Base-by-base conservation (phyloP, 2,797 vertebrate genomes). In the Triplophysa bombifrons region DNA sequence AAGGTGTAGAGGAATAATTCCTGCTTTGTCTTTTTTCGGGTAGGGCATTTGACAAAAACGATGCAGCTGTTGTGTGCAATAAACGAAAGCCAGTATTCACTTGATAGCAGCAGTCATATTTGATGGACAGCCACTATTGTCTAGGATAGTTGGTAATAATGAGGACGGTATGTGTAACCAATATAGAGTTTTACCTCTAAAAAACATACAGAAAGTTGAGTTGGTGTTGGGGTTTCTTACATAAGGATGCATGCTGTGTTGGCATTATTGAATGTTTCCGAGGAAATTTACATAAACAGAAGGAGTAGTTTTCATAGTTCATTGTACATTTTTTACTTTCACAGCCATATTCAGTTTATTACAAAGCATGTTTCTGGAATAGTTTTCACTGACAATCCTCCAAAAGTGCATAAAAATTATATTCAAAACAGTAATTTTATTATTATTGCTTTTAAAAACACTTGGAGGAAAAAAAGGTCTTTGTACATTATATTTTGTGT, bases 1-100 rank as follows among this genome's bases (percentile, higher is more conserved):
- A 95, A 96, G 72, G 91, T 90, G 74, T 97, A 89, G 93, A 56
- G 10, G 22, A 25, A 27, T 60, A 48, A 60, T 16, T 1, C 5
- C 2, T n/a, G 10, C 55, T 56, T 56, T 58, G 55, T 58, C 55
- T 58, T 53, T 60, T 60, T 16, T 34, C 48, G 41, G 27, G 60
- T 48, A 65, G 56, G 78, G 55, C 66, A 65, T 67, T 76, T 61
- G 64, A 50, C 13, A 30, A 65, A 69, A 61, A 38, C 50, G 51
- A 83, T 74, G 76, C 80, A 80, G 77, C 80, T 82, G 66, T 82
- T 76, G 70, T 68, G 80, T 82, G 82, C 82, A 82, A 80, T 72
- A 78, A 55, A 44, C 51, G 60, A 11, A 74, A 71, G 81, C 58
- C 66, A 78, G 58, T 41, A 51, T 69, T 80, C 76, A 75, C 80